Evolutionary conservation across 2,888 invertebrate species (phyloP).

Genomic region (Thymelicus acteon): DNA sequence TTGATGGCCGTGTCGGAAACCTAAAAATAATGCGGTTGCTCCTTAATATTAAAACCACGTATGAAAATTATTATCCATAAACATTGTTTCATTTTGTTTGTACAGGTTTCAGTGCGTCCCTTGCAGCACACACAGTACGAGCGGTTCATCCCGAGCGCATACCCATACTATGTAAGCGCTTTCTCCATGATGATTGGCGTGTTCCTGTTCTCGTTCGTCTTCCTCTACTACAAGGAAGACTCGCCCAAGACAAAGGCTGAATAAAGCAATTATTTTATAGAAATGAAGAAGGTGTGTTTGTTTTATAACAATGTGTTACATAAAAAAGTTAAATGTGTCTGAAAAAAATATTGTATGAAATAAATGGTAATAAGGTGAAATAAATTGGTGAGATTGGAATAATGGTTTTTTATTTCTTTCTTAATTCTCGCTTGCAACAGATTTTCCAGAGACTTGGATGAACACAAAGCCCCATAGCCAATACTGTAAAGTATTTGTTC

Average conservation of each 20-base stretch:
- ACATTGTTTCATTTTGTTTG: slow-evolving; percentile 1
- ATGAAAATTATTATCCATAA: too few relatives aligned
- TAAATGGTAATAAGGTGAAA: neutral
- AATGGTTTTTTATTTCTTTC: too few relatives aligned
- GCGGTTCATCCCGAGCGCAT: slow-evolving; percentile 98
- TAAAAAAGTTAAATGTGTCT: neutral
- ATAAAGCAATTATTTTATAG: slow-evolving; percentile 58
- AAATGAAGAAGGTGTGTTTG: neutral
- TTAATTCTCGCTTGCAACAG: too few relatives aligned
- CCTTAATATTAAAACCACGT: too few relatives aligned
- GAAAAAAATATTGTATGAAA: neutral
- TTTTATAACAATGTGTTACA: neutral
- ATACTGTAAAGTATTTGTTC: too few relatives aligned
- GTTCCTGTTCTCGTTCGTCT: slow-evolving; percentile 97
- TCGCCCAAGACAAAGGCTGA: slow-evolving; percentile 87
- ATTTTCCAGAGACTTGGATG: too few relatives aligned
- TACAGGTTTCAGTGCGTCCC: slow-evolving; percentile 97
- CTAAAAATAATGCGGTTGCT: too few relatives aligned
- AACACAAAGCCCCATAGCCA: too few relatives aligned
- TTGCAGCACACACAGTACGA: slow-evolving; percentile 99
- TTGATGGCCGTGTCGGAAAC: too few relatives aligned
- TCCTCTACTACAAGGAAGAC: slow-evolving; percentile 97
- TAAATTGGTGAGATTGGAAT: neutral
- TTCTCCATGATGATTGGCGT: slow-evolving; percentile 99
- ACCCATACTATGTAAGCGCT: slow-evolving; percentile 98